Evolutionary conservation across 2,797 vertebrate genomes (phyloP), one percentile per base, ranked within the genome.

Genomic region (Morelia viridis): DNA sequence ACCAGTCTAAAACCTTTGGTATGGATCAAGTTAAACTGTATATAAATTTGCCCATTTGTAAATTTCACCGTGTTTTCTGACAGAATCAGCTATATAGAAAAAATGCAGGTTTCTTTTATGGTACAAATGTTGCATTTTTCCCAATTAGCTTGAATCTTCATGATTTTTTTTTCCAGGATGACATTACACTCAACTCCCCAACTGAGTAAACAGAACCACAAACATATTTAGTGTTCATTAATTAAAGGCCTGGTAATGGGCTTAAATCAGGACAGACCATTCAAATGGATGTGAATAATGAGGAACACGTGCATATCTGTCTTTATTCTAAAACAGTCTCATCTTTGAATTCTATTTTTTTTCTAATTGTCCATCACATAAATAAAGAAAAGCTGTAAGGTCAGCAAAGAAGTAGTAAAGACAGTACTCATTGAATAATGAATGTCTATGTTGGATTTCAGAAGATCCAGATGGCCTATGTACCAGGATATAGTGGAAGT

Each of bases 271-370:
- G 94, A 13, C 31, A 94, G 60, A 31, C 4, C 35, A 89, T 91
- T 92, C 89, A 85, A 24, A 85, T 91, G 93, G 84, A 5, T 41
- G 90, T 35, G 91, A 89, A 94, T 80, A 93, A 92, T 65, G 15
- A 35, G 65, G 65, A 35, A 71, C 13, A 64, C 15, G 31, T 2
- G 31, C n/a, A 35, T 2, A 35, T 19, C 13, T 19, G 7, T 71
- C 6, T 71, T 31, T 65, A 86, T 3, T 83, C 71, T 53, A 50
- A 91, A 90, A 91, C 0, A 9, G 90, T 57, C 0, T 0, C n/a
- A 53, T 35, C 0, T 0, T 3, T 89, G 88, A 93, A 90, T 85
- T 87, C 87, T 91, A 91, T 65, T 60, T 84, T 90, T 85, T 35
- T 41, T 64, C 15, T 7, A 91, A 68, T 2, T 86, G 88, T 28